A percentile compares a stretch with the other conserved stretches of the same genome.
Conservation (phyloP, 2,797 vertebrate genomes). For the Gallinago solitaria region DNA sequence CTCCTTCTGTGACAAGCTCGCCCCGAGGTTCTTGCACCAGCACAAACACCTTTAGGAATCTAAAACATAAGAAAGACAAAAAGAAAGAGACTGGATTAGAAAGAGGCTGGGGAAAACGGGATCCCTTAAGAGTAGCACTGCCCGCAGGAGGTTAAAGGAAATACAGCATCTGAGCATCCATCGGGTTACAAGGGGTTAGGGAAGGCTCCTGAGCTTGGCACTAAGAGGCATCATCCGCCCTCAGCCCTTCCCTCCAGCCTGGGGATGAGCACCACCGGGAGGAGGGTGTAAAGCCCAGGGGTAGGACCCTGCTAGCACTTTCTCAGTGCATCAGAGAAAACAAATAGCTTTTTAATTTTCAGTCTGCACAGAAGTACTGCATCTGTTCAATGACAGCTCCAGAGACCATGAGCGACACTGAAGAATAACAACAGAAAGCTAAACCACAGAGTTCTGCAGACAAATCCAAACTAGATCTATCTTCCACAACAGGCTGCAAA, state of each 20-base stretch:
- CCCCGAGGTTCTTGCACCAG: slow-evolving; percentile 85
- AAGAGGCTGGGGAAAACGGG: slow-evolving; percentile 25
- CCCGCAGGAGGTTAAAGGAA: slow-evolving; percentile 17
- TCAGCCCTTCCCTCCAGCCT: background rate
- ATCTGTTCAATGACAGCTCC: background rate
- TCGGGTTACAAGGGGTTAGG: background rate
- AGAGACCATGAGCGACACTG: background rate
- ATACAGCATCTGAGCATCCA: background rate
- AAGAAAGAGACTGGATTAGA: slow-evolving; percentile 73
- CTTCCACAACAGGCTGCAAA: background rate
- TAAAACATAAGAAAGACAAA: slow-evolving; percentile 84
- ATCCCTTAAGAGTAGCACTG: slow-evolving; percentile 29
- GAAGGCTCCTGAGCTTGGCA: background rate
- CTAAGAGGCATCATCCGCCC: background rate
- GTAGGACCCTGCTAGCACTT: background rate
- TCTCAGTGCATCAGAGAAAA: background rate
- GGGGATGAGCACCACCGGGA: background rate
- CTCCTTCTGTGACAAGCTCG: slow-evolving; percentile 85
- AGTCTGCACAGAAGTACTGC: background rate
- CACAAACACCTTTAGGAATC: slow-evolving; percentile 92
- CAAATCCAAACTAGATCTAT: background rate
- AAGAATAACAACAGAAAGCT: background rate
- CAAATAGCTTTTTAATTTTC: background rate
- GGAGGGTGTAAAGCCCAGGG: background rate
- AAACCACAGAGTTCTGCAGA: background rate